Evolutionary conservation across 2,797 vertebrate species (phyloP), one percentile per base, ranked within the genome.

Genomic region (Brotula barbata): DNA sequence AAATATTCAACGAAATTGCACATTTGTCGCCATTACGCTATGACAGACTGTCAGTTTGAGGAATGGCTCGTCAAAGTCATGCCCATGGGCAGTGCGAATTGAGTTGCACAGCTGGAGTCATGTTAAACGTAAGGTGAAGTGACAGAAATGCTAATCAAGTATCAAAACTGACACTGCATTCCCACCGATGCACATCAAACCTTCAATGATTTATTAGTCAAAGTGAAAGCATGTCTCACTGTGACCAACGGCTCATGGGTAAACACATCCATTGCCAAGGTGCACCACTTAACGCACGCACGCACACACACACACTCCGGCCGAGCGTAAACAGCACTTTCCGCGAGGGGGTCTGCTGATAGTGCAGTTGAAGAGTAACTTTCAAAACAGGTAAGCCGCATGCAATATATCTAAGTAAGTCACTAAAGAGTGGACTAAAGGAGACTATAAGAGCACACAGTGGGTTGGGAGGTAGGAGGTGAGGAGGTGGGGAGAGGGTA

Each of bases 81-180:
- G 83, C 85, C 84, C 73, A 75, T 68, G 83, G 85, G 84, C 79
- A 59, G 81, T 53, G 73, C 7, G 81, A 80, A 89, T 81, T 76
- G 88, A 88, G 85, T 68, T 51, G 73, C 88, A 54, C 88, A 88
- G 90, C 89, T 87, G 89, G 86, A 91, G 88, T 87, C 87, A 87
- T 89, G 90, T 87, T 87, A 85, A 86, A 81, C 81, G 73, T 90
- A 90, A 92, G 81, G 85, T 71, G 31, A 82, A 91, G 90, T 92
- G 90, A 82, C 82, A 55, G 72, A 87, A 86, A 88, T 80, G 68
- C 79, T 86, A 83, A 89, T 89, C 86, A 88, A 88, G 85, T 80
- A 85, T 73, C 70, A 71, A 72, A 86, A 90, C 75, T 89, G 90
- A 92, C 90, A 87, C 81, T 3, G 50, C 70, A 43, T 83, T 80